Conservation (phyloP, 2,888 invertebrate species). For the Ormyrus thymus region DNA sequence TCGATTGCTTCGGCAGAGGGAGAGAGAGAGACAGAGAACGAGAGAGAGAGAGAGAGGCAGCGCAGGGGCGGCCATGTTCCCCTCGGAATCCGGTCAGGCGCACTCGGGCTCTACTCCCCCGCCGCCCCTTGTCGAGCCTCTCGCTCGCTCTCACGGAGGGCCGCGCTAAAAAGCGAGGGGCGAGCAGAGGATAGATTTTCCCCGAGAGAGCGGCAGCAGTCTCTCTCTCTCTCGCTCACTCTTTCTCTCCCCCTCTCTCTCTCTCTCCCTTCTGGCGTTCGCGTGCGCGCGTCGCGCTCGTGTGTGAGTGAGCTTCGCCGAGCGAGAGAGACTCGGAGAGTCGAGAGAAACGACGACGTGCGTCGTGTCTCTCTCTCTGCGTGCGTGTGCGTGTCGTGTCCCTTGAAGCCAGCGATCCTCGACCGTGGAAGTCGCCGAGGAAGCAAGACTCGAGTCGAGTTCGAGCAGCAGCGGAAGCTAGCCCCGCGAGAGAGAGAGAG, state of each 20-base stretch:
- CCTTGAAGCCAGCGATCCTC: too few species aligned
- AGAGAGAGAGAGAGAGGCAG: too few species aligned
- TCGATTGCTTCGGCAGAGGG: slow-evolving; percentile 28
- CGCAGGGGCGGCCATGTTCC: slow-evolving; percentile 57
- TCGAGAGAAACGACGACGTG: slow-evolving; percentile 1
- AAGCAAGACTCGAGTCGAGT: background rate
- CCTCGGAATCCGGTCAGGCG: slow-evolving; percentile 58
- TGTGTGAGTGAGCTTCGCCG: background rate
- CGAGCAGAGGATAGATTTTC: background rate
- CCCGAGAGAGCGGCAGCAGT: background rate
- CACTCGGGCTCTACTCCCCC: slow-evolving; percentile 43
- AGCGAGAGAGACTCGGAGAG: background rate
- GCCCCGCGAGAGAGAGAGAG: background rate
- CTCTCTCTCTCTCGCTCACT: background rate
- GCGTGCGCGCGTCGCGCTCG: background rate
- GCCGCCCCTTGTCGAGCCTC: background rate
- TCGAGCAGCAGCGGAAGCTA: background rate
- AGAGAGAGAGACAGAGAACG: too few species aligned
- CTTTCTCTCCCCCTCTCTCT: background rate
- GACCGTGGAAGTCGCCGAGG: background rate
- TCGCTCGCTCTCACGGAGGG: background rate
- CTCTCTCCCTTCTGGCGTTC: background rate
- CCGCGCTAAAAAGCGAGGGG: background rate
- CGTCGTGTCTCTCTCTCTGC: background rate
- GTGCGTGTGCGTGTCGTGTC: too few species aligned